Evolutionary conservation across 1,140 invertebrate genomes (phyloP).

Genomic region (Acromyrmex charruanus): DNA sequence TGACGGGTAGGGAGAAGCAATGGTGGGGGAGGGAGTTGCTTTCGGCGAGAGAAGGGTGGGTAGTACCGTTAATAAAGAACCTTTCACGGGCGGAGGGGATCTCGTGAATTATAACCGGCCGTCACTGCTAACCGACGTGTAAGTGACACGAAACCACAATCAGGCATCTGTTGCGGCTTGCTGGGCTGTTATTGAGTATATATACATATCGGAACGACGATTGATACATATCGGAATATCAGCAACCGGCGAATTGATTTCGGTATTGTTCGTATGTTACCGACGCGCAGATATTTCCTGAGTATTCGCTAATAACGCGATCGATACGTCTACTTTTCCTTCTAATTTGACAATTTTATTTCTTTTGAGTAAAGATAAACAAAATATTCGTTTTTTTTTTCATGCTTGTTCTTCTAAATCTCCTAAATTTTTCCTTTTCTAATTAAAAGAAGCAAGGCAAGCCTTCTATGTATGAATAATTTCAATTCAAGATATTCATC

Average conservation of each 20-base stretch:
- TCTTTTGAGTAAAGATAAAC: neutral
- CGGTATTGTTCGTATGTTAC: constrained; percentile 46
- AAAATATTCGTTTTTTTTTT: neutral
- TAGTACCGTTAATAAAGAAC: constrained; percentile 57
- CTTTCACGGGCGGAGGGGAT: constrained; percentile 46
- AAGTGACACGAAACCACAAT: constrained; percentile 63
- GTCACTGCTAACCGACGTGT: constrained; percentile 61
- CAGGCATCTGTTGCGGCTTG: constrained; percentile 62
- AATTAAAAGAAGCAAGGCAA: too few species aligned
- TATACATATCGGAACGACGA: constrained; percentile 51
- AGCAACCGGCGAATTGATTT: constrained; percentile 51
- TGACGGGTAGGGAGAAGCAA: constrained; percentile 25
- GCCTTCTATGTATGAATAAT: neutral
- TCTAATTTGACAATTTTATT: neutral
- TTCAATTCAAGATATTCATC: neutral
- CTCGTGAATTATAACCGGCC: constrained; percentile 61
- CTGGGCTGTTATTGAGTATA: constrained; percentile 56
- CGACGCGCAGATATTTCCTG: constrained; percentile 50
- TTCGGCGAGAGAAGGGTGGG: neutral
- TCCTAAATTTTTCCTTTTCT: neutral
- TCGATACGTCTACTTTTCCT: constrained; percentile 9
- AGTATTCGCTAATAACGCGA: constrained; percentile 13
- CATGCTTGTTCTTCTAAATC: neutral
- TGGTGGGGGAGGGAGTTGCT: neutral
- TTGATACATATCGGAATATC: constrained; percentile 63